Evolutionary conservation across 64 coral and sea anemone species (phyloP), one percentile per base, ranked within the genome.

Genomic region (Platygyra sinensis): DNA sequence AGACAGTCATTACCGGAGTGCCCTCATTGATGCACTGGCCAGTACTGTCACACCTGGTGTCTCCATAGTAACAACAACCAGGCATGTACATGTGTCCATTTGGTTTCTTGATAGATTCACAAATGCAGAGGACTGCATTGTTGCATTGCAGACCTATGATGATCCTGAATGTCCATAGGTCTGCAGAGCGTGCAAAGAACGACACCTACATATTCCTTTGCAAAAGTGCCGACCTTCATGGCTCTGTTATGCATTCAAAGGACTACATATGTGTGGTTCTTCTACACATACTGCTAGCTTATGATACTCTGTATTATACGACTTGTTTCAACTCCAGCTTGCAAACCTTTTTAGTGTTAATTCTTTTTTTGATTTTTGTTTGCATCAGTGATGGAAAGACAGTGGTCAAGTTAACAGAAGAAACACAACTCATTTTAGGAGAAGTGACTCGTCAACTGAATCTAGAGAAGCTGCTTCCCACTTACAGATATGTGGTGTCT

Each of bases 391-490:
- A 89, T 83, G 95, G 95, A 63, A 93, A 86, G 64, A 42, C 80
- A 62, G 82, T 90, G 42, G 95, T 93, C 27, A 93, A 93, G 52
- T 79, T 96, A 30, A 96, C 90, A 79, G 95, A 96, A 64, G 95
- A 96, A 80, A 93, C 95, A 29, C 92, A 95, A 60, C 87, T 95
- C 19, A 89, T 98, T 31, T 81, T 98, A 19, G 80, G 72, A 59
- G 94, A 98, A 63, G 87, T 98, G 51, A 98, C 94, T 36, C 90
- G 93, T 61, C 84, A 91, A 77, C 38, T 98, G 52, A 98, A 98
- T 62, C 77, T 98, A 16, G 96, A 98, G 73, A 98, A 98, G 67
- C 74, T 98, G 38, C 86, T 95, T 42, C 96, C 96, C 46, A 95
- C 96, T 15, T 98, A 98, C 78, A 92, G 91, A 88, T 98, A 98